Evolutionary conservation across 2,113 vertebrate genomes (phyloP).

Genomic region (Pseudopodoces humilis): DNA sequence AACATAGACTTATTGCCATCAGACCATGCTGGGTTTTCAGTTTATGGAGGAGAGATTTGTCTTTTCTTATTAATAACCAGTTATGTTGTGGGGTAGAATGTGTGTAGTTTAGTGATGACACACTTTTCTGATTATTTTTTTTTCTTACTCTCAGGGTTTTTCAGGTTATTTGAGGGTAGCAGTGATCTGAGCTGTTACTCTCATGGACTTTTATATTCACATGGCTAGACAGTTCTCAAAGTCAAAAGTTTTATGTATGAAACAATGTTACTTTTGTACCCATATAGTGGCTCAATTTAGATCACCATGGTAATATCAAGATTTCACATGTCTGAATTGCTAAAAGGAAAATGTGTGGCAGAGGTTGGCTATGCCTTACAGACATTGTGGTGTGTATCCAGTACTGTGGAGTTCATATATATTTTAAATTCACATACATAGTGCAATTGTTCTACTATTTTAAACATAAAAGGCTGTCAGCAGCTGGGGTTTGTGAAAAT

Average conservation of each 20-base stretch:
- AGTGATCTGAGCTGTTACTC: background rate
- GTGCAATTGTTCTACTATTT: conserved; percentile 2
- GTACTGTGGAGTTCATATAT: background rate
- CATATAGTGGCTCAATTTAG: background rate
- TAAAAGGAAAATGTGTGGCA: background rate
- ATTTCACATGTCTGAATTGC: background rate
- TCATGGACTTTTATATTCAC: background rate
- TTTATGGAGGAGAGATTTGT: background rate
- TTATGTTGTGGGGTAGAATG: background rate
- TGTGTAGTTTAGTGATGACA: background rate
- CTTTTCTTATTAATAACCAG: background rate
- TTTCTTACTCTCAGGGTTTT: background rate
- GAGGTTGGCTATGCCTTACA: background rate
- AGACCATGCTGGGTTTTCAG: background rate
- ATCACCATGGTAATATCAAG: background rate
- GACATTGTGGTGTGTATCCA: background rate
- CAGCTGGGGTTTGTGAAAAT: conserved; percentile 28
- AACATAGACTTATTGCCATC: background rate
- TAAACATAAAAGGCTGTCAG: conserved; percentile 3
- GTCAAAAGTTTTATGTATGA: background rate
- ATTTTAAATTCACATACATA: background rate
- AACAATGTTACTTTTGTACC: background rate
- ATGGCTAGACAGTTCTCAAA: background rate
- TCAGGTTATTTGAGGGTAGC: background rate
- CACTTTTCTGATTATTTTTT: background rate